Evolutionary conservation across 2,113 vertebrate genomes (phyloP), one percentile per base, ranked within the genome.

Genomic region (Caranx melampygus): DNA sequence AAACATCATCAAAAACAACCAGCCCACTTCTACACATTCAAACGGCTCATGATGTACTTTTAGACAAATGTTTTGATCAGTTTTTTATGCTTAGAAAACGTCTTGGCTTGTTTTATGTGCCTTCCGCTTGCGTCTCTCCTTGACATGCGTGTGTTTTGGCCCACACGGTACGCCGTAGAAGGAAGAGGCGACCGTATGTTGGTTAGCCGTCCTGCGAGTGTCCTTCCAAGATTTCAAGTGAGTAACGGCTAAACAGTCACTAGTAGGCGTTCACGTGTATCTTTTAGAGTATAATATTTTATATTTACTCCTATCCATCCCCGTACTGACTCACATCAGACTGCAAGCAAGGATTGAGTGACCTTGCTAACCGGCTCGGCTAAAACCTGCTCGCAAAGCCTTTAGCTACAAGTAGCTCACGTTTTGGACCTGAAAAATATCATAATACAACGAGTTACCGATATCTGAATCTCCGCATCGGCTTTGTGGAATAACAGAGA

Each of bases 201-300:
- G 54, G 67, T 93, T 91, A 86, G 93, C 89, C 94, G 95, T 92
- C 92, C 94, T 93, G 94, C 44, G 64, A 78, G 87, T 94, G 94
- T 94, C 94, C 95, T 96, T 95, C 86, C 93, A 20, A 86, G 84
- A 63, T 96, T 87, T 88, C 92, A 16, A 63, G 95, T 96, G 64
- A 95, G 94, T 93, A 80, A 9, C 8, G 21, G 61, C 2, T 12
- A 11, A 21, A 10, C 12, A 37, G 8, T 6, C 0, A 14, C 5
- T 6, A 13, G 3, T 6, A 1, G 0, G 18, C 14, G 3, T 44
- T 5, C 7, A 12, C 0, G 57, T 15, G n/a, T 3, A 1, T 49
- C 5, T 15, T 0, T 71, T 16, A 14, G 33, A 10, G 1, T 16
- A 11, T 26, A 6, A 14, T 35, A 1, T 13, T 18, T 11, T 1